phyloP scores from a whole-genome alignment of 2,888 invertebrate genomes.

The Nemurella pictetii region DNA sequence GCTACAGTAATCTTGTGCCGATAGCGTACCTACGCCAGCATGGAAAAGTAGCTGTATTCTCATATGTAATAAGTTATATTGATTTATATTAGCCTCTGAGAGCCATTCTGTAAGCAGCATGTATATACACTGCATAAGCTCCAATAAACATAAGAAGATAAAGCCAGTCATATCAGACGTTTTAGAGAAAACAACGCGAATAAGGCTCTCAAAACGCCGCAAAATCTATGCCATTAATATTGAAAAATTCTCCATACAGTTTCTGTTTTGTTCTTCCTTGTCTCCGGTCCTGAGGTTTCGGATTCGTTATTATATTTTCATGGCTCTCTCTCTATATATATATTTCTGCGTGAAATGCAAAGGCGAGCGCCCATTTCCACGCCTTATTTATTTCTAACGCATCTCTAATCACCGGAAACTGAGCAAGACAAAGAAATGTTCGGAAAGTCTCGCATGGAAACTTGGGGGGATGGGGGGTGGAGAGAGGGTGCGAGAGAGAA shows the following conservation, averaged over 20 bases:
- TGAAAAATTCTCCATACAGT: slow-evolving; percentile 25
- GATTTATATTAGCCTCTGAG: slow-evolving; percentile 17
- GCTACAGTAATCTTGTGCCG: neutral
- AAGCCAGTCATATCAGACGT: slow-evolving; percentile 6
- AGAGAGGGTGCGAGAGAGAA: neutral
- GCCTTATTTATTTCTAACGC: slow-evolving; percentile 20
- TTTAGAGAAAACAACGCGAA: slow-evolving; percentile 8
- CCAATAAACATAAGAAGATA: slow-evolving; percentile 11
- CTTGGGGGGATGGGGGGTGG: neutral
- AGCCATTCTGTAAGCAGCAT: neutral
- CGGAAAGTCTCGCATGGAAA: neutral
- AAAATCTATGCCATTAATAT: slow-evolving; percentile 25
- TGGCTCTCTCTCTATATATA: neutral
- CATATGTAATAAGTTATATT: neutral
- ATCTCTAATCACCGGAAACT: slow-evolving; percentile 24
- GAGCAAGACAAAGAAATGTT: slow-evolving; percentile 24
- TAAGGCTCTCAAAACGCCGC: slow-evolving; percentile 6
- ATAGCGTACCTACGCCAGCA: neutral
- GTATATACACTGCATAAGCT: neutral
- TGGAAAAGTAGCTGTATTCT: neutral
- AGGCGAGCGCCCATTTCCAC: slow-evolving; percentile 7
- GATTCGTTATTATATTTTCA: slow-evolving; percentile 24
- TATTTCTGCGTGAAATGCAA: neutral
- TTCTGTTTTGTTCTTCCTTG: slow-evolving; percentile 7
- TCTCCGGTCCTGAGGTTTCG: slow-evolving; percentile 23